phyloP scores from a whole-genome alignment of 2,888 invertebrate genomes.

The Prenolepis imparis region DNA sequence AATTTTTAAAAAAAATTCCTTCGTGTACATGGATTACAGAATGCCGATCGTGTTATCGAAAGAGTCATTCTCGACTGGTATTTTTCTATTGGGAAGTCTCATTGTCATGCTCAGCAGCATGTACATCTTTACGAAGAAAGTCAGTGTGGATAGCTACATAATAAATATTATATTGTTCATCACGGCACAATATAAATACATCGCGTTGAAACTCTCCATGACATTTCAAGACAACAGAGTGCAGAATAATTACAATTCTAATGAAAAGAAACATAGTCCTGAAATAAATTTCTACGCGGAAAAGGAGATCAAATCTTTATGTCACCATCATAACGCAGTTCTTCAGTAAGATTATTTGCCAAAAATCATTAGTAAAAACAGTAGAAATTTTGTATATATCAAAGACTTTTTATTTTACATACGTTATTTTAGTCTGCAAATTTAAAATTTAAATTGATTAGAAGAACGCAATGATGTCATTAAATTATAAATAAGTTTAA shows the following conservation, averaged over 20 bases:
- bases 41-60: conserved; percentile 62
- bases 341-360: conserved; percentile 59
- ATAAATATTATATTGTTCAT: conserved; percentile 70
- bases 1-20: conserved; percentile 65
- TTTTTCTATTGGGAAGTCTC: conserved; percentile 62
- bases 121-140: conserved; percentile 62
- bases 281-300: neutral
- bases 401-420: neutral
- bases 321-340: conserved; percentile 61
- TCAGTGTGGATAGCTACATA: conserved; percentile 70
- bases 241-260: neutral
- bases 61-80: conserved; percentile 61
- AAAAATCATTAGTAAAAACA: neutral
- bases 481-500: neutral
- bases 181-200: conserved; percentile 72
- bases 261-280: neutral
- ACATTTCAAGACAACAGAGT: conserved; percentile 47
- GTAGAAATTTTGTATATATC: too few relatives aligned
- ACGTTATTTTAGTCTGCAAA: too few relatives aligned
- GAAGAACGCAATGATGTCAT: neutral
- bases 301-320: conserved; percentile 54
- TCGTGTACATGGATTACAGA: conserved; percentile 64
- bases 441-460: neutral
- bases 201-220: conserved; percentile 59
- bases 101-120: conserved; percentile 54